These are phyloP conservation scores for Brachyhypopomus gauderio DNA, from an alignment of 2,113 vertebrate species.

Conservation along the genomic window DNA sequence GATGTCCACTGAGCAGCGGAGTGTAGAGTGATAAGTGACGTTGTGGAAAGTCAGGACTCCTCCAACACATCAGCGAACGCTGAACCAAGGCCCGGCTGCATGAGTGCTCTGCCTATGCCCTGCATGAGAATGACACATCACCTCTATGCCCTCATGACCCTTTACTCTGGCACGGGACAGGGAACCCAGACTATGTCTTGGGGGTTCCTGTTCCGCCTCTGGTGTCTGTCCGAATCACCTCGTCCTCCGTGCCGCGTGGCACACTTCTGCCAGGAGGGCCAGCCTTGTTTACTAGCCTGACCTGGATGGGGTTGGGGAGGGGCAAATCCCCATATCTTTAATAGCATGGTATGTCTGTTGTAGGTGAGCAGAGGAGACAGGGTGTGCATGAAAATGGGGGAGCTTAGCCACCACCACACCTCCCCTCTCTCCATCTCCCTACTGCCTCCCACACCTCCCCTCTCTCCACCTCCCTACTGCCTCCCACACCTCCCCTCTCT, in stretches of 20 bases:
- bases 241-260: slow-evolving; percentile 62
- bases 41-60: slow-evolving; percentile 33
- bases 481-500: slow-evolving; percentile 35
- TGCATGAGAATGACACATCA: slow-evolving; percentile 55
- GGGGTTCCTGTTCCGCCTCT: slow-evolving; percentile 51
- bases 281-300: slow-evolving; percentile 58
- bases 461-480: slow-evolving; percentile 30
- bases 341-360: slow-evolving; percentile 53
- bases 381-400: slow-evolving; percentile 35
- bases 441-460: neutral
- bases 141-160: slow-evolving; percentile 45
- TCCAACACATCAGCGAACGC: slow-evolving; percentile 5
- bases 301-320: slow-evolving; percentile 13
- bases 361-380: slow-evolving; percentile 15
- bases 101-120: neutral
- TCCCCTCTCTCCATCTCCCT: slow-evolving; percentile 24
- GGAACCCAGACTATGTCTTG: slow-evolving; percentile 13
- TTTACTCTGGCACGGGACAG: slow-evolving; percentile 47
- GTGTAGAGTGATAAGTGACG: slow-evolving; percentile 47
- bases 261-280: slow-evolving; percentile 50
- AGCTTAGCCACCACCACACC: slow-evolving; percentile 33
- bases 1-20: slow-evolving; percentile 65
- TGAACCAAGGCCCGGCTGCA: slow-evolving; percentile 8
- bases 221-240: slow-evolving; percentile 72
- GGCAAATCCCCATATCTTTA: slow-evolving; percentile 56